A percentile compares a stretch with the other conserved stretches of the same genome.
Evolutionary conservation across 1,140 invertebrate genomes (phyloP).

Genomic region (Tetramorium simillimum): DNA sequence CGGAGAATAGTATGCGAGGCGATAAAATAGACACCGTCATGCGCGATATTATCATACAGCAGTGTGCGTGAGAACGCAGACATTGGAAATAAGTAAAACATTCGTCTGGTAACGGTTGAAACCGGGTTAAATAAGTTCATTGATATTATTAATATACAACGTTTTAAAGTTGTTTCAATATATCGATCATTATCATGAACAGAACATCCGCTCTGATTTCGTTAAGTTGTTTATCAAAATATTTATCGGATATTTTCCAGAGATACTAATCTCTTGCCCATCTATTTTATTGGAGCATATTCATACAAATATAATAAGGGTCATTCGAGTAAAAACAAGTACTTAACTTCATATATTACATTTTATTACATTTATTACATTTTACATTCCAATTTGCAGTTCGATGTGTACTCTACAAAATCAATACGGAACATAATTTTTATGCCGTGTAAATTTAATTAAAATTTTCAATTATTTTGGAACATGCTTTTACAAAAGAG

Average conservation of each 20-base stretch:
- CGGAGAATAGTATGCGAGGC: not conserved
- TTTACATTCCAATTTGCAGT: not conserved
- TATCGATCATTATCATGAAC: not conserved
- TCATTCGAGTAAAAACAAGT: not conserved
- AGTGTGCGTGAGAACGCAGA: not conserved
- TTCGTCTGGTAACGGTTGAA: too few relatives aligned
- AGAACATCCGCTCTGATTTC: not conserved
- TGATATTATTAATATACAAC: not conserved
- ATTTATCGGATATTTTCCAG: conserved; percentile 9
- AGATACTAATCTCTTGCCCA: not conserved
- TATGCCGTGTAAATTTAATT: not conserved
- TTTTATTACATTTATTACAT: conserved; percentile 1
- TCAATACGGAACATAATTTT: not conserved
- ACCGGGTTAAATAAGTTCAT: not conserved
- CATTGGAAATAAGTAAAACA: not conserved
- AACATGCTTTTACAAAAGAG: not conserved
- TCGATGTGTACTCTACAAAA: not conserved
- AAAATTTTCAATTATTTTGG: not conserved
- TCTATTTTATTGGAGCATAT: not conserved
- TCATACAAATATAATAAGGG: not conserved
- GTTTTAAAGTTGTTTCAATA: not conserved
- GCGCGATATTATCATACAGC: not conserved
- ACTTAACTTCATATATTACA: not conserved
- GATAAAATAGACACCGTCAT: not conserved
- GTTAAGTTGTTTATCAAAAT: conserved; percentile 14